Evolutionary conservation across 2,797 vertebrate genomes (phyloP).

Genomic region (Mormyrops boulengeri): DNA sequence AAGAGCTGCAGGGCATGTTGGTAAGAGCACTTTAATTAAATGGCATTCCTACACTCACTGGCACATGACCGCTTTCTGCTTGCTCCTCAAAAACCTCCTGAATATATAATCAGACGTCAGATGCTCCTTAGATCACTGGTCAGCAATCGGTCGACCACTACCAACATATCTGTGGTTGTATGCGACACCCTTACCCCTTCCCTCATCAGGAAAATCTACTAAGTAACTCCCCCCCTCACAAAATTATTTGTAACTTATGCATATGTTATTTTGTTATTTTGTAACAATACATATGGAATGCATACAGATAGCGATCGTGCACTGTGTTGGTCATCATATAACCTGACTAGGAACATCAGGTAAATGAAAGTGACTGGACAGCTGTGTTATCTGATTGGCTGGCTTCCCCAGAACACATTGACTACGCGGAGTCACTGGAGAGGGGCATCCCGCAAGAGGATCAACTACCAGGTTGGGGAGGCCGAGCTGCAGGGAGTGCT

Average conservation of each 20-base stretch:
- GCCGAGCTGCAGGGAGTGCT: constrained; percentile 63
- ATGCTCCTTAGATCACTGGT: neutral
- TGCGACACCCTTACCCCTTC: neutral
- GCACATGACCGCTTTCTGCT: neutral
- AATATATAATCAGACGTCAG: neutral
- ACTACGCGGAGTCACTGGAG: constrained; percentile 38
- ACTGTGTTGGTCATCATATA: neutral
- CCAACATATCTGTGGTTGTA: neutral
- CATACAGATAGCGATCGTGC: neutral
- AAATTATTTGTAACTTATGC: neutral
- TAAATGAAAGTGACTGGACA: neutral
- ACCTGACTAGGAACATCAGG: neutral
- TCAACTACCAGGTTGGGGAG: constrained; percentile 43
- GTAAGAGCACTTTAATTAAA: constrained; percentile 41
- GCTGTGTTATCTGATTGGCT: constrained; percentile 5
- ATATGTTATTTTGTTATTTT: neutral
- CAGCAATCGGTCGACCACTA: neutral
- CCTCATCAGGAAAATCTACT: neutral
- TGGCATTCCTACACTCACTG: neutral
- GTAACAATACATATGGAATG: neutral
- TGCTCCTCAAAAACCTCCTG: neutral
- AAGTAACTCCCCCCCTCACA: neutral
- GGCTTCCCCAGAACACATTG: constrained; percentile 48
- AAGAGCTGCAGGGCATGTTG: constrained; percentile 70
- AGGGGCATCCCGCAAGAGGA: constrained; percentile 38